Conservation (phyloP, 2,113 vertebrate genomes). For the Cichladusa arquata region DNA sequence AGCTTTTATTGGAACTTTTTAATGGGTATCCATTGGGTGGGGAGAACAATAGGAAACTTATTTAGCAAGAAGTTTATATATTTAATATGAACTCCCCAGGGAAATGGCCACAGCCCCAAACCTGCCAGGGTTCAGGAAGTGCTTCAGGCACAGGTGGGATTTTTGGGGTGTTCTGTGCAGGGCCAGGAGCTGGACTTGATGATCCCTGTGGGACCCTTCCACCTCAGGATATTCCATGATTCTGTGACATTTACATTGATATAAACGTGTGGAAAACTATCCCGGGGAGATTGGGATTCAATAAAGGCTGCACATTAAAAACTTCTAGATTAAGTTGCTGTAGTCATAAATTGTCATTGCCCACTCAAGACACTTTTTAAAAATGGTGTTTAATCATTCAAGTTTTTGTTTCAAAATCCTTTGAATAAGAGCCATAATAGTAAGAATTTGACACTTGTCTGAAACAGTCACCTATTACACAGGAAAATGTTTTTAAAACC, state of each 20-base stretch:
- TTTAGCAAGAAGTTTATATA: background rate
- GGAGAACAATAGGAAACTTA: background rate
- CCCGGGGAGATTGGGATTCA: background rate
- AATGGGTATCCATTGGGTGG: accelerated
- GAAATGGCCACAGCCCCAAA: background rate
- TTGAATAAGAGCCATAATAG: background rate
- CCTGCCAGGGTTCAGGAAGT: background rate
- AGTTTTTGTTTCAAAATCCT: background rate
- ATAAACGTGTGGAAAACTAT: background rate
- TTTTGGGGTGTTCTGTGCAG: background rate
- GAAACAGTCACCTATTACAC: background rate
- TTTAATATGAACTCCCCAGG: background rate
- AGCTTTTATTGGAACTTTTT: background rate
- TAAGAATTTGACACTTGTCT: background rate
- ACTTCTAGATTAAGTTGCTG: background rate
- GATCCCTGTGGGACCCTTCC: background rate
- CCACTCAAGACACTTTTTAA: background rate
- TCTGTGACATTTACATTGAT: background rate
- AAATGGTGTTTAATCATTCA: background rate
- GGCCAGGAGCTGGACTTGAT: background rate
- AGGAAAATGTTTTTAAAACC: background rate
- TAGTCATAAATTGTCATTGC: accelerated
- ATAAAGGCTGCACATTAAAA: background rate
- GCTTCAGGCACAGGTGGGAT: background rate
- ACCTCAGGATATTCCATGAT: background rate